Base-by-base conservation (phyloP, 1,140 invertebrate species). In the Saccostrea cuccullata region DNA sequence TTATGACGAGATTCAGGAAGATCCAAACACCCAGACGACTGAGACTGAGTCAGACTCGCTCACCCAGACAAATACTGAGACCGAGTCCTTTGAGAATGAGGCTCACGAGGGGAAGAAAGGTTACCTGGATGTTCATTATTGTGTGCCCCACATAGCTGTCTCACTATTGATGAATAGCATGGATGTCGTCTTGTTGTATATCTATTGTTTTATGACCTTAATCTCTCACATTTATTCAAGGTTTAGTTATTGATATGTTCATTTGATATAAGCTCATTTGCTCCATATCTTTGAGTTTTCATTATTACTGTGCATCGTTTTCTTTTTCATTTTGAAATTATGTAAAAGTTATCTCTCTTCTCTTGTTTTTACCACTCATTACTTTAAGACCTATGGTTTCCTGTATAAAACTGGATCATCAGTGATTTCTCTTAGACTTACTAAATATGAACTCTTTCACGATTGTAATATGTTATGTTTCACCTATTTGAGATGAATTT, bases 61-160 rank as follows among this genome's bases (percentile, higher is more conserved):
- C 40, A 84, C 82, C 6, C 64, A 60, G 8, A 40, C 55, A 36
- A 77, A 77, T 26, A 77, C 70, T 77, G 70, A 77, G 26, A 15
- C 70, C 11, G 70, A 30, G 26, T 77, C 70, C 70, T 15, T 36
- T 26, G 70, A 77, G 11, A 77, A 77, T 36, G 70, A 26, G 70
- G 30, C 70, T 77, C 23, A 23, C 30, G 70, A 77, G 23, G 23
- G 26, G 15, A 77, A 77, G 70, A 26, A 77, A 77, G 70, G 70
- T 77, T 77, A 77, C 70, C 70, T 77, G 70, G 70, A 26, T 77
- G 70, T 77, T 77, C 30, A 30, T 26, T 77, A 77, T 77, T 77
- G 70, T 77, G 26, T 36, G 70, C 30, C 70, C 70, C 70, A 77
- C 70, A 30, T 77, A 77, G 70, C 70, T 36, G 70, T 11, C 70